These are phyloP conservation scores for Spizaetus ornatus DNA, from an alignment of 2,113 vertebrate species.

Conservation along the genomic window DNA sequence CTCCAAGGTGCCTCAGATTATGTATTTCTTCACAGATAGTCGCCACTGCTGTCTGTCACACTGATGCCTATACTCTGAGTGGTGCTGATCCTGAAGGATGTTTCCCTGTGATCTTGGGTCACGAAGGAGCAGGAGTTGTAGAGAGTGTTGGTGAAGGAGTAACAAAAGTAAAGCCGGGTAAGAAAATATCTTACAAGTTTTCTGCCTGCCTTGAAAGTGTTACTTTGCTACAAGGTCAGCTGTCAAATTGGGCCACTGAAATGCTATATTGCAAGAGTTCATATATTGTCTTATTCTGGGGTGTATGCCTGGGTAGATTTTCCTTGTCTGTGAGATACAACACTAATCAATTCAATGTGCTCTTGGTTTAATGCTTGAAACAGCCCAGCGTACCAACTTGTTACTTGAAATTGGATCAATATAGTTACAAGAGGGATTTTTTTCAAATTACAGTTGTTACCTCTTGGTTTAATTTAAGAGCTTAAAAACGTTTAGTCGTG, in stretches of 20 bases:
- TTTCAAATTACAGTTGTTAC: not conserved
- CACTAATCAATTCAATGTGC: not conserved
- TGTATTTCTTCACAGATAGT: slow-evolving; percentile 61
- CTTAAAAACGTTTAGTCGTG: not conserved
- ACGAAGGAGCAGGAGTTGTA: slow-evolving; percentile 81
- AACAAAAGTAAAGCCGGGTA: slow-evolving; percentile 89
- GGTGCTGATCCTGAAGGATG: slow-evolving; percentile 78
- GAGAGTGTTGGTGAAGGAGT: slow-evolving; percentile 89
- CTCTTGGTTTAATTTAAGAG: not conserved
- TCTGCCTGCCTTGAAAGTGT: not conserved
- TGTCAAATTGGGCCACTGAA: not conserved
- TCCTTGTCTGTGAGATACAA: not conserved
- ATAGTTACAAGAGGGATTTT: not conserved
- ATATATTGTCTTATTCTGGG: not conserved
- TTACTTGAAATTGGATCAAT: not conserved
- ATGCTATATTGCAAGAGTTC: not conserved
- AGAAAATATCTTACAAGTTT: not conserved
- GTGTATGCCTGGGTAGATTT: not conserved
- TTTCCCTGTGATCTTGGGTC: slow-evolving; percentile 82
- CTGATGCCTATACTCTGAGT: slow-evolving; percentile 80
- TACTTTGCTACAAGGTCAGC: not conserved
- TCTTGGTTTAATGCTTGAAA: not conserved
- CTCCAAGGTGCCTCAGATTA: not conserved
- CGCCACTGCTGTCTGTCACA: slow-evolving; percentile 80
- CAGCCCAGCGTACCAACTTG: not conserved